Evolutionary conservation across 2,113 vertebrate genomes (phyloP).

Genomic region (Uria lomvia): DNA sequence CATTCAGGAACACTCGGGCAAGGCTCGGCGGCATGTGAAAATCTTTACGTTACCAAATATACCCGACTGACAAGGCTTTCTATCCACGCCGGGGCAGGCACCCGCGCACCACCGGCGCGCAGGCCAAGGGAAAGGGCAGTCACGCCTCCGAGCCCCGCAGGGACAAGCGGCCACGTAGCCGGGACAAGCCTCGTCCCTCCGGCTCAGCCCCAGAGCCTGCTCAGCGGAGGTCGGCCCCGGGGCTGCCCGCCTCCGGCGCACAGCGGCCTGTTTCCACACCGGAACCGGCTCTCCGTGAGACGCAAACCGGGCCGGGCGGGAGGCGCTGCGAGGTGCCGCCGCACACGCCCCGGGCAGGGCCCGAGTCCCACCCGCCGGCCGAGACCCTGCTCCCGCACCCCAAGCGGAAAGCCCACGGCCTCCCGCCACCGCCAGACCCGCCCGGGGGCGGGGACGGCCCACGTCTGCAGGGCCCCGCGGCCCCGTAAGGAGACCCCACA

Average conservation of each 20-base stretch:
- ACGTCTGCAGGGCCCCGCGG: neutral
- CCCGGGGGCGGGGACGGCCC: neutral
- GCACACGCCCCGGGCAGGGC: neutral
- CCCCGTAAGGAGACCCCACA: no score
- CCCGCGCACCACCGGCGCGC: neutral
- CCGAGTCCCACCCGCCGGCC: neutral
- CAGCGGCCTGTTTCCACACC: neutral
- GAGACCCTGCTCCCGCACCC: no score
- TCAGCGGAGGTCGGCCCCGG: neutral
- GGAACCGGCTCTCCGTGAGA: no score
- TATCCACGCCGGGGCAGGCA: accelerated
- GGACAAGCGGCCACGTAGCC: neutral
- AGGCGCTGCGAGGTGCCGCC: neutral
- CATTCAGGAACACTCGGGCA: neutral
- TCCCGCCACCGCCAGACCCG: neutral
- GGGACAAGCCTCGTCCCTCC: neutral
- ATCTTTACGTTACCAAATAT: accelerated
- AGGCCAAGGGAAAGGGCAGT: neutral
- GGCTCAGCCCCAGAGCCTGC: neutral
- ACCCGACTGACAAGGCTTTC: neutral
- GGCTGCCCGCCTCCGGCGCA: neutral
- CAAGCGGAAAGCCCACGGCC: no score
- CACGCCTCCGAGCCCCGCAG: neutral
- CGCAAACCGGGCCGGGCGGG: neutral
- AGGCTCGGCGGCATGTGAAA: accelerated